phyloP scores from a whole-genome alignment of 2,888 invertebrate species.

The Phaonia tiefii region DNA sequence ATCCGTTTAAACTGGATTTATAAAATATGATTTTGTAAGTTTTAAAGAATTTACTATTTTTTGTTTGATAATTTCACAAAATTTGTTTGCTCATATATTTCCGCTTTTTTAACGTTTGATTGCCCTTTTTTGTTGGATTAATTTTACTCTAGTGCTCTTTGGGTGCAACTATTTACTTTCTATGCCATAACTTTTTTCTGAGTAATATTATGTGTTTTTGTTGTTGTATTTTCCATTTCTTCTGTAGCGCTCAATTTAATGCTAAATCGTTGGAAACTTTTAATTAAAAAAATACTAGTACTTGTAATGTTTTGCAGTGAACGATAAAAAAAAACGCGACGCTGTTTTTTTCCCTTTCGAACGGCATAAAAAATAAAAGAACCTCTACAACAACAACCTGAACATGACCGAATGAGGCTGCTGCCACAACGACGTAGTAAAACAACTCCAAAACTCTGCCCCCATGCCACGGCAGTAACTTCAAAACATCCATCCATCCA shows the following conservation, averaged over 20 bases:
- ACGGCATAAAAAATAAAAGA: slow-evolving; percentile 44
- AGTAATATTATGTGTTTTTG: neutral
- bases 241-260: slow-evolving; percentile 59
- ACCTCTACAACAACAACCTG: neutral
- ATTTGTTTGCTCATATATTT: slow-evolving; percentile 6
- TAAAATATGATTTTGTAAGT: too few relatives aligned
- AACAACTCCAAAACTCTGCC: slow-evolving; percentile 4
- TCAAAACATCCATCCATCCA: slow-evolving; percentile 11
- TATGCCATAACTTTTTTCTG: slow-evolving; percentile 40
- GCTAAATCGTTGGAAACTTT: slow-evolving; percentile 64
- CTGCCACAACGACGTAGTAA: neutral
- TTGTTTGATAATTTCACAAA: slow-evolving; percentile 1
- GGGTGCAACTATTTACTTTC: slow-evolving; percentile 40
- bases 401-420: neutral
- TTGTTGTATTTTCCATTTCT: neutral
- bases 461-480: neutral
- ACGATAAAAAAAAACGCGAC: slow-evolving; percentile 1
- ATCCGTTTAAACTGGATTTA: too few relatives aligned
- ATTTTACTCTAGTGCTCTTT: slow-evolving; percentile 24
- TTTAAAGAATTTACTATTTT: too few relatives aligned
- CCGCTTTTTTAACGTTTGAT: slow-evolving; percentile 7
- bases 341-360: slow-evolving; percentile 42
- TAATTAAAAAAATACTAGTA: slow-evolving; percentile 62
- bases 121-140: slow-evolving; percentile 37
- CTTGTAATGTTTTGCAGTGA: slow-evolving; percentile 54